These are phyloP conservation scores for Stigmatopora argus DNA, from an alignment of 2,113 vertebrate genomes.

Conservation along the genomic window DNA sequence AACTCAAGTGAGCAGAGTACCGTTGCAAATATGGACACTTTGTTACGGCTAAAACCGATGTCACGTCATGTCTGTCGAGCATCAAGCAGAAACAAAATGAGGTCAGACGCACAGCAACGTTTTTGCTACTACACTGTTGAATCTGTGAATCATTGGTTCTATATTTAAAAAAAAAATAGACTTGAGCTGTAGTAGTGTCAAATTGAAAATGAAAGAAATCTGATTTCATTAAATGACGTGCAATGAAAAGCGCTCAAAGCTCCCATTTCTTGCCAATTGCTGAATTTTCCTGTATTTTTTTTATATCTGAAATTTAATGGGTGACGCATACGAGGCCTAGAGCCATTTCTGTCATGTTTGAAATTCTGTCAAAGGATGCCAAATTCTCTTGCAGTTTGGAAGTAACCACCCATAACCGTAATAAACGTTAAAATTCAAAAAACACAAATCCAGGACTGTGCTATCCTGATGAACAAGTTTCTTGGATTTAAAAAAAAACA, in stretches of 20 bases:
- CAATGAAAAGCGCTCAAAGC: too few species aligned
- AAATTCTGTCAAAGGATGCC: slow-evolving; percentile 15
- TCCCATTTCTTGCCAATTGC: too few species aligned
- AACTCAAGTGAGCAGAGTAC: slow-evolving; percentile 30
- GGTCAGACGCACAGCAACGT: slow-evolving; percentile 42
- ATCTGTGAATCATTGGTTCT: too few species aligned
- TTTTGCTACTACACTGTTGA: slow-evolving; percentile 12
- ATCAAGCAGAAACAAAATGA: slow-evolving; percentile 57
- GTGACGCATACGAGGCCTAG: too few species aligned
- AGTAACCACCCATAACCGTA: background rate
- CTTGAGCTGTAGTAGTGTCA: too few species aligned
- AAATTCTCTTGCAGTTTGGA: background rate
- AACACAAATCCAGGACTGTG: slow-evolving; percentile 5
- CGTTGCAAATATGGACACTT: slow-evolving; percentile 43
- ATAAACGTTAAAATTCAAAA: background rate
- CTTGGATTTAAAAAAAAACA: slow-evolving; percentile 38
- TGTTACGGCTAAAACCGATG: slow-evolving; percentile 48
- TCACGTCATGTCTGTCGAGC: slow-evolving; percentile 18
- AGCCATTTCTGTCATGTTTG: background rate
- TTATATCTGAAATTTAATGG: too few species aligned
- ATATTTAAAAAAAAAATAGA: too few species aligned
- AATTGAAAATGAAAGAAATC: too few species aligned
- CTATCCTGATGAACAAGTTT: slow-evolving; percentile 55
- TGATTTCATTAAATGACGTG: too few species aligned
- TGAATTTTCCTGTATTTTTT: too few species aligned